Evolutionary conservation across 2,113 vertebrate genomes (phyloP), one percentile per base, ranked within the genome.

Genomic region (Leucoraja erinaceus): DNA sequence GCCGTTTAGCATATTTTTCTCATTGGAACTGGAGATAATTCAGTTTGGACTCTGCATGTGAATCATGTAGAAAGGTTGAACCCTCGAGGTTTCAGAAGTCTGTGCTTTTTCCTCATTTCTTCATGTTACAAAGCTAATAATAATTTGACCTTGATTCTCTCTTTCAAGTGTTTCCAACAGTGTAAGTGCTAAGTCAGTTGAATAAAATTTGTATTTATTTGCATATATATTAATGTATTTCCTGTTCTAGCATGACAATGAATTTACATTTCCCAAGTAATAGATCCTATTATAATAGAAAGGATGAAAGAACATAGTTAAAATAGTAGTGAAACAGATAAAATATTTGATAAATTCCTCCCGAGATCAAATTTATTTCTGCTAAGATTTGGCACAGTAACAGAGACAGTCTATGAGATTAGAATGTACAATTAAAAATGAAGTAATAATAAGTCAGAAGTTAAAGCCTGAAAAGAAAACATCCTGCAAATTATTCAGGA

Each of bases 131-230:
- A 91, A 91, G 90, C 90, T 72, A 47, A 72, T 72, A 90, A 90
- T 90, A 72, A 91, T 91, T 72, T 91, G 90, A 91, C 90, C 90
- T 91, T 74, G 68, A 54, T 54, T 72, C 28, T 33, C 20, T 28
- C 20, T 68, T 91, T 91, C 90, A 91, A 72, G 68, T 72, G 63
- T 12, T 47, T 70, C 90, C 68, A 70, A 91, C 31, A 47, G 90
- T 47, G 68, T 47, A 72, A 54, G 22, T 70, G 33, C 66, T 74
- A 47, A 91, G 66, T 70, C 20, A 47, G 31, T 72, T 72, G 90
- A 91, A 91, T 91, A 74, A 74, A 70, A 72, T 91, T 91, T 91
- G 90, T 91, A 91, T 91, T 91, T 91, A 91, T 70, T 91, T 91
- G 63, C 90, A 91, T 91, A 72, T 91, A 72, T 91, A 91, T 91